A percentile compares a stretch with the other conserved stretches of the same genome.
Evolutionary conservation across 2,113 vertebrate species (phyloP).

Genomic region (Centropus bengalensis): DNA sequence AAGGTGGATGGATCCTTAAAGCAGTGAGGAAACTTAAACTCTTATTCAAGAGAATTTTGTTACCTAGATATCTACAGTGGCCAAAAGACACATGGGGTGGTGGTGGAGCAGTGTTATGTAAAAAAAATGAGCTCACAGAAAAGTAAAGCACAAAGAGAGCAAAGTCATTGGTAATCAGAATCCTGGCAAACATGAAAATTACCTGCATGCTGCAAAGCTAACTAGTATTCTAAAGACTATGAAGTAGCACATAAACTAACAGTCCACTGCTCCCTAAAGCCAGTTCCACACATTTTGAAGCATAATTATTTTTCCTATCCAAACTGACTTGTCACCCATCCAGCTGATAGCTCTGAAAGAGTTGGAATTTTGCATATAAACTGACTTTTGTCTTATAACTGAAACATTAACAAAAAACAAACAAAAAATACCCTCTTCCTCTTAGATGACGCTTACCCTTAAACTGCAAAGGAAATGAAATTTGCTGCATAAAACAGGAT

Average conservation of each 20-base stretch:
- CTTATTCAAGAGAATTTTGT: not conserved
- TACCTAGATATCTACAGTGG: not conserved
- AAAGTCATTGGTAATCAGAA: not conserved
- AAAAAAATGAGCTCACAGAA: not conserved
- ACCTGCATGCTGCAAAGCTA: not conserved
- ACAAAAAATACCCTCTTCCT: not conserved
- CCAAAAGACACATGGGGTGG: not conserved
- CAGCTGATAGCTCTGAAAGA: not conserved
- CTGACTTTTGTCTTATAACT: not conserved
- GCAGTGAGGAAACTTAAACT: not conserved
- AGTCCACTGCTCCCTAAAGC: not conserved
- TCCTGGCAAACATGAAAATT: not conserved
- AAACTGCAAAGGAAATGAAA: not conserved
- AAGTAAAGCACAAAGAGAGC: not conserved
- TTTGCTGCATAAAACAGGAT: not conserved
- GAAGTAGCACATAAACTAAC: not conserved
- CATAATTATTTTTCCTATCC: not conserved
- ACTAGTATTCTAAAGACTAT: not conserved
- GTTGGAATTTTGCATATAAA: not conserved
- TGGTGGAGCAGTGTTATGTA: not conserved
- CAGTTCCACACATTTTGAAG: not conserved
- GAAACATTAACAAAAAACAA: not conserved
- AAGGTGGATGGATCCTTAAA: not conserved
- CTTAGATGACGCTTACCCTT: not conserved
- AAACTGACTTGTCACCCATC: not conserved